These are phyloP conservation scores for Cisticola juncidis DNA, from an alignment of 2,113 vertebrate species.

Conservation along the genomic window DNA sequence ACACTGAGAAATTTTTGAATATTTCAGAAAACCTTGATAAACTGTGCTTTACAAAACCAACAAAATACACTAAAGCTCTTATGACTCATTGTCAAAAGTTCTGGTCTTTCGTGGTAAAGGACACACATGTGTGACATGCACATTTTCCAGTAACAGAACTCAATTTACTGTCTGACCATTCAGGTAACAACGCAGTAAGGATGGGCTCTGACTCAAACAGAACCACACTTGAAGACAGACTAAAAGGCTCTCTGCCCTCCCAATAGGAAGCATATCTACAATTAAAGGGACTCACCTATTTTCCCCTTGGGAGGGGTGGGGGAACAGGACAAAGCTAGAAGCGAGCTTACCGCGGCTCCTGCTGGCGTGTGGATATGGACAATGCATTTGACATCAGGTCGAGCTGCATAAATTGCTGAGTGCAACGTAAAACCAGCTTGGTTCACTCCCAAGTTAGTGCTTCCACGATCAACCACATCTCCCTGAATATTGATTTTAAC, in stretches of 20 bases:
- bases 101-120: background rate
- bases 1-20: background rate
- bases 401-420: slow-evolving; percentile 88
- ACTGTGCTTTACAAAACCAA: background rate
- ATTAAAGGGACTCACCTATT: background rate
- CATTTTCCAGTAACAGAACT: background rate
- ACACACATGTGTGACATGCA: background rate
- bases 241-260: background rate
- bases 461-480: slow-evolving; percentile 91
- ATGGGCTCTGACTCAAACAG: background rate
- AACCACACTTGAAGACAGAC: background rate
- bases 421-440: slow-evolving; percentile 92
- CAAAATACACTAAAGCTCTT: background rate
- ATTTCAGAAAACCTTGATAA: background rate
- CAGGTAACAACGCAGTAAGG: background rate
- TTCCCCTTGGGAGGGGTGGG: background rate
- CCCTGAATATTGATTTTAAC: slow-evolving; percentile 94
- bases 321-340: background rate
- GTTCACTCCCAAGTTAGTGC: slow-evolving; percentile 94
- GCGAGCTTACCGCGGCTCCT: slow-evolving; percentile 86
- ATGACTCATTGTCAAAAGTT: background rate
- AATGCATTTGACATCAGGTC: slow-evolving; percentile 89
- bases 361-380: slow-evolving; percentile 93
- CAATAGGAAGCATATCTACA: background rate
- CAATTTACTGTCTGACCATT: background rate